These are phyloP conservation scores for Notospermus geniculatus DNA, from an alignment of 1,140 invertebrate genomes.

Conservation along the genomic window DNA sequence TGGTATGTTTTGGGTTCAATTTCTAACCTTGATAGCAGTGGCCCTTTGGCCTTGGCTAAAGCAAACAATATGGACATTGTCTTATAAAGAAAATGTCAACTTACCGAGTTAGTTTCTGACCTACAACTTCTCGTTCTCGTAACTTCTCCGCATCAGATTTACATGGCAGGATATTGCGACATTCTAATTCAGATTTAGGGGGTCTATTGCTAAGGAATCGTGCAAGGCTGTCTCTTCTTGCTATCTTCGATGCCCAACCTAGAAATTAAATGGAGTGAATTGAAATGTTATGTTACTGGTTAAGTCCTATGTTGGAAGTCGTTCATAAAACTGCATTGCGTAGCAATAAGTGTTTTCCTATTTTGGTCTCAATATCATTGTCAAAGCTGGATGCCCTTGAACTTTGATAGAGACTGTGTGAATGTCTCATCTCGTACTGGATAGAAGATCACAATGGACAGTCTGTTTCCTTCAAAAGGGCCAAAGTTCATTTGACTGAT, in stretches of 20 bases:
- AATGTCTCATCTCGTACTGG: too few species aligned
- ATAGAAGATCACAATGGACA: too few species aligned
- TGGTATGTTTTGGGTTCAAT: too few species aligned
- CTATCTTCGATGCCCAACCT: conserved; percentile 83
- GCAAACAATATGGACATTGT: too few species aligned
- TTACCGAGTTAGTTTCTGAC: conserved; percentile 84
- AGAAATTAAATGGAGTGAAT: conserved; percentile 10
- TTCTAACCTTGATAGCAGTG: too few species aligned
- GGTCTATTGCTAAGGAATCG: conserved; percentile 88
- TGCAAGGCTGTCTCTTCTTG: conserved; percentile 92
- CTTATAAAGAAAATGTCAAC: conserved; percentile 8
- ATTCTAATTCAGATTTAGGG: conserved; percentile 83
- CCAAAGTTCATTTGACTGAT: too few species aligned
- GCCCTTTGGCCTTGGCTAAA: too few species aligned
- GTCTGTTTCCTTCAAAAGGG: too few species aligned
- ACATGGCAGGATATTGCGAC: conserved; percentile 91
- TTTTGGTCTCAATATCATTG: neutral
- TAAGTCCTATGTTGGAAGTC: conserved; percentile 10
- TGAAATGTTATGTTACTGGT: too few species aligned
- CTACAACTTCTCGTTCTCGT: conserved; percentile 91
- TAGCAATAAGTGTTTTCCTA: neutral
- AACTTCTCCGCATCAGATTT: conserved; percentile 90
- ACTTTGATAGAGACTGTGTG: too few species aligned
- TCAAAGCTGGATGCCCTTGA: too few species aligned
- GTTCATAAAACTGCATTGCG: neutral